These are phyloP conservation scores for Thamnaconus septentrionalis DNA, from an alignment of 2,113 vertebrate species.

Conservation along the genomic window DNA sequence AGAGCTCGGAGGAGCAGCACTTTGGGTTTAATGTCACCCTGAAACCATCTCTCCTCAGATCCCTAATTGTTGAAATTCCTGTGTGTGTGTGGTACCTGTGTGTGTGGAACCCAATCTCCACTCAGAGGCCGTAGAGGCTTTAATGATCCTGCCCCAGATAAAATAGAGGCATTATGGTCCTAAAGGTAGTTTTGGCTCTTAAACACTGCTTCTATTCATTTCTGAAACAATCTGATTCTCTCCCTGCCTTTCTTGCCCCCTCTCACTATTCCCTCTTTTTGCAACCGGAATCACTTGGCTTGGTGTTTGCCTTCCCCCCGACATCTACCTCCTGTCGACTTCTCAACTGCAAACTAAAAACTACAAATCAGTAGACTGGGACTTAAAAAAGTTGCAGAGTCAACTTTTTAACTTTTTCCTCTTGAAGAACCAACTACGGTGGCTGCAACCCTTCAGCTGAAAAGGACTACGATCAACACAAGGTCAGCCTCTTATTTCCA, in stretches of 20 bases:
- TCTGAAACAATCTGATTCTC: slow-evolving; percentile 66
- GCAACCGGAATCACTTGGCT: slow-evolving; percentile 50
- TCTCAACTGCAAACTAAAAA: not conserved
- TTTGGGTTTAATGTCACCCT: slow-evolving; percentile 37
- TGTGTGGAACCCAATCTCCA: slow-evolving; percentile 72
- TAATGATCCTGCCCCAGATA: slow-evolving; percentile 68
- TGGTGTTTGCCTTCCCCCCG: slow-evolving; percentile 34
- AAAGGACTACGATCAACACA: slow-evolving; percentile 20
- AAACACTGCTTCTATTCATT: slow-evolving; percentile 77
- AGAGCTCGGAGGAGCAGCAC: too few species aligned
- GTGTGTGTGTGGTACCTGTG: slow-evolving; percentile 43
- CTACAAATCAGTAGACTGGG: too few species aligned
- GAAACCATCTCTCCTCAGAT: slow-evolving; percentile 71
- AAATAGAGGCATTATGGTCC: slow-evolving; percentile 77
- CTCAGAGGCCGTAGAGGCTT: slow-evolving; percentile 51
- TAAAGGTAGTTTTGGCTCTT: slow-evolving; percentile 62
- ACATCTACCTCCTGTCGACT: slow-evolving; percentile 35
- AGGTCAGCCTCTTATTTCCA: slow-evolving; percentile 59
- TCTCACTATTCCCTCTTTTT: slow-evolving; percentile 38
- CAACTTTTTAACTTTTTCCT: too few species aligned
- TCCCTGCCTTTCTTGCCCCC: slow-evolving; percentile 42
- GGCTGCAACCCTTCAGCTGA: not conserved
- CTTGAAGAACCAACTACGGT: too few species aligned
- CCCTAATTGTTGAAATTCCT: slow-evolving; percentile 79
- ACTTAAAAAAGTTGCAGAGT: too few species aligned